Percentiles rank a stretch among this genome's conserved stretches.
Conservation (phyloP, 2,797 vertebrate genomes). For the Lithobates sylvaticus region DNA sequence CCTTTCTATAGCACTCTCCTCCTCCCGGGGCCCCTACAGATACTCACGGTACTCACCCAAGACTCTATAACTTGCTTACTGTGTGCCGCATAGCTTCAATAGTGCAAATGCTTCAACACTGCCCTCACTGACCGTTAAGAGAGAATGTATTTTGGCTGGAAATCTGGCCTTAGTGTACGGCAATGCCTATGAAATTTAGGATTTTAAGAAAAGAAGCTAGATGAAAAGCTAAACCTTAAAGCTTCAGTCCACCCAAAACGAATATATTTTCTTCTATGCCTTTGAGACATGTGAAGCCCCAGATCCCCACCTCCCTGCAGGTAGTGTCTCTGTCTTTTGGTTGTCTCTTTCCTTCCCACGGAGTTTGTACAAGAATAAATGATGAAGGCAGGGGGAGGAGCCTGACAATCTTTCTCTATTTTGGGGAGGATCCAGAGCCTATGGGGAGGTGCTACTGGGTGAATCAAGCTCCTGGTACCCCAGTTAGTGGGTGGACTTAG, state of each 20-base stretch:
- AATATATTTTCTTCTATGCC: too few species aligned
- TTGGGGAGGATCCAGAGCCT: background rate
- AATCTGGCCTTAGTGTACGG: background rate
- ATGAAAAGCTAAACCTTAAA: background rate
- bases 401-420: too few species aligned
- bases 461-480: background rate
- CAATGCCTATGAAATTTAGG: background rate
- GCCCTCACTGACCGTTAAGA: background rate
- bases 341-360: background rate
- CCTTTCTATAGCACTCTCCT: background rate
- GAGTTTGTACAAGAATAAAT: too few species aligned
- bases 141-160: constrained; percentile 15
- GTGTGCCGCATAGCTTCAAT: background rate
- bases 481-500: background rate
- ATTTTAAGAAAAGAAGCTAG: too few species aligned
- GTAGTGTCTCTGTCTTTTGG: background rate
- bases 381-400: too few species aligned
- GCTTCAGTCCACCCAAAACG: background rate
- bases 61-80: background rate
- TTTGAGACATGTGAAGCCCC: background rate
- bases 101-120: background rate
- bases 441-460: background rate
- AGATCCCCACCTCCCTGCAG: background rate
- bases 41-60: too few species aligned
- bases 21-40: background rate